Evolutionary conservation across 2,797 vertebrate species (phyloP).

Genomic region (Falco cherrug): DNA sequence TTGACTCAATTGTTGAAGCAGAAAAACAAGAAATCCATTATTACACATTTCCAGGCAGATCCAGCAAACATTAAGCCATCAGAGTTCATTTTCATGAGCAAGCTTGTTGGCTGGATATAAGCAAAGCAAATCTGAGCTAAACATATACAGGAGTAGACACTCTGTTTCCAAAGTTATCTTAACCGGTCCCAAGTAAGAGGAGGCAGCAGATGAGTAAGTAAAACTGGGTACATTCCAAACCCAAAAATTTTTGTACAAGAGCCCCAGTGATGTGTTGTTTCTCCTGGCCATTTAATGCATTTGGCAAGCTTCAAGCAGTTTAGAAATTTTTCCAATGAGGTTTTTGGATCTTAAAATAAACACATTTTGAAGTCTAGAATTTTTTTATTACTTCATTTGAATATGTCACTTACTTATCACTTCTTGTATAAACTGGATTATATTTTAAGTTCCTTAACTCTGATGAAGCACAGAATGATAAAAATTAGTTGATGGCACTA

Average conservation of each 20-base stretch:
- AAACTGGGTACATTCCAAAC: not conserved
- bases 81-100: not conserved
- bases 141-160: not conserved
- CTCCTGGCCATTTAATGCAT: conserved; percentile 38
- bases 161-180: not conserved
- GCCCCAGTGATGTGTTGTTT: conserved; percentile 23
- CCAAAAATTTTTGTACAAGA: not conserved
- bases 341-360: conserved; percentile 41
- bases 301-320: conserved; percentile 47
- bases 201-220: conserved; percentile 18
- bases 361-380: not conserved
- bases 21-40: conserved; percentile 38
- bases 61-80: not conserved
- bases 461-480: not conserved
- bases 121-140: not conserved
- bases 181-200: conserved; percentile 7
- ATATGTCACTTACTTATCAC: conserved; percentile 12
- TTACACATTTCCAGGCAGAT: conserved; percentile 11
- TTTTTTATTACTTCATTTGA: conserved; percentile 19
- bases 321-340: conserved; percentile 60
- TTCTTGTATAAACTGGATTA: not conserved
- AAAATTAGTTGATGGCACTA: not conserved
- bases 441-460: not conserved
- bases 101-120: not conserved
- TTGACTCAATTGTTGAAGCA: conserved; percentile 10